Evolutionary conservation across 2,113 vertebrate genomes (phyloP).

Genomic region (Poeciliopsis occidentalis): DNA sequence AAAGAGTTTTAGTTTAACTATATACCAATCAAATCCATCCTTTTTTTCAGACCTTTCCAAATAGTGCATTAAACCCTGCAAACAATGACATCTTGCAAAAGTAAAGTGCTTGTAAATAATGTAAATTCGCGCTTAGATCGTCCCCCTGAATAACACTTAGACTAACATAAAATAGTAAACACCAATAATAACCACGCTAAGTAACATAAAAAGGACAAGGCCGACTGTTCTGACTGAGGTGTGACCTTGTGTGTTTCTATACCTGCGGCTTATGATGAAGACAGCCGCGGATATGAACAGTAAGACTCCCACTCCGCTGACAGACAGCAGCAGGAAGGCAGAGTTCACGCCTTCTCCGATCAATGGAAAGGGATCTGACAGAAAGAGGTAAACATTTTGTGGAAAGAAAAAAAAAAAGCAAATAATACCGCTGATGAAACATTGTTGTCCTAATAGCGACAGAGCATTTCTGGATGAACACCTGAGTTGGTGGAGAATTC

Average conservation of each 20-base stretch:
- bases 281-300: slow-evolving; percentile 94
- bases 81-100: neutral
- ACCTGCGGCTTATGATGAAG: slow-evolving; percentile 97
- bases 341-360: slow-evolving; percentile 95
- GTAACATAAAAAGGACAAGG: neutral
- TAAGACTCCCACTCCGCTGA: slow-evolving; percentile 92
- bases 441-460: neutral
- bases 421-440: neutral
- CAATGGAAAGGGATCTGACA: slow-evolving; percentile 92
- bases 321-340: slow-evolving; percentile 92
- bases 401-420: neutral
- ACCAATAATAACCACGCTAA: neutral
- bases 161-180: neutral
- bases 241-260: slow-evolving; percentile 53
- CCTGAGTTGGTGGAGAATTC: slow-evolving; percentile 98
- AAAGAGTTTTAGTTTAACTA: neutral
- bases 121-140: no score
- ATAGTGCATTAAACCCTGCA: neutral
- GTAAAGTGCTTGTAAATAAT: no score
- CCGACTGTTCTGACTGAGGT: neutral
- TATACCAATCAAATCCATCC: neutral
- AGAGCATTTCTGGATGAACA: slow-evolving; percentile 47
- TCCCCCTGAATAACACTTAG: neutral
- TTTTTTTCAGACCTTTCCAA: neutral
- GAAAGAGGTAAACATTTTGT: slow-evolving; percentile 1